A percentile compares a stretch with the other conserved stretches of the same genome.
Conservation (phyloP, 2,888 invertebrate species). For the Temnothorax ravouxi region DNA sequence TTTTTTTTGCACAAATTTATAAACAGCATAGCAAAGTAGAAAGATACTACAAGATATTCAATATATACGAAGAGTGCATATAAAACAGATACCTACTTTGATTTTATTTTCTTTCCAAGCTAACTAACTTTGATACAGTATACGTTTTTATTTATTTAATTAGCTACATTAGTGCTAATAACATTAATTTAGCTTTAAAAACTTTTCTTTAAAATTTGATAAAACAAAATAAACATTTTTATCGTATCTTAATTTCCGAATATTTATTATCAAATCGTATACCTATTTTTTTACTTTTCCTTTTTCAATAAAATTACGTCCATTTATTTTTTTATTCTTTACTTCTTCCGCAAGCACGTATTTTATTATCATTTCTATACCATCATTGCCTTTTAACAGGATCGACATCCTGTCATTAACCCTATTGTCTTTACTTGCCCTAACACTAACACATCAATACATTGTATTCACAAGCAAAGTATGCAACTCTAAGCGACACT, state of each 20-base stretch:
- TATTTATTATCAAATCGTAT: neutral
- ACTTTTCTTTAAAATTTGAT: neutral
- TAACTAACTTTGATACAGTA: neutral
- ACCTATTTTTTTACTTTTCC: neutral
- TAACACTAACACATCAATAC: neutral
- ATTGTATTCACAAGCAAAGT: conserved; percentile 25
- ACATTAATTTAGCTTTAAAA: neutral
- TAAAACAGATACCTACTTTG: neutral
- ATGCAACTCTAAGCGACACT: conserved; percentile 22
- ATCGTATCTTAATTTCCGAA: neutral
- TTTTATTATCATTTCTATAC: conserved; percentile 22
- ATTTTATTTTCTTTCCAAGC: neutral
- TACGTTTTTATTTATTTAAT: neutral
- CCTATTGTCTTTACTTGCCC: neutral
- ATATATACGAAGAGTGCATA: neutral
- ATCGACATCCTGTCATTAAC: neutral
- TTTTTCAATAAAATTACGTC: neutral
- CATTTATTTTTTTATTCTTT: neutral
- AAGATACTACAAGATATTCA: neutral
- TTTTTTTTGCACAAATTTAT: neutral
- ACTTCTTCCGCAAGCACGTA: neutral
- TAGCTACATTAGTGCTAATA: neutral
- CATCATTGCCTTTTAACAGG: neutral
- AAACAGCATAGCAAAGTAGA: neutral
- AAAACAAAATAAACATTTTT: neutral